Base-by-base conservation (phyloP, 2,888 invertebrate genomes). In the Acrobasis repandana region DNA sequence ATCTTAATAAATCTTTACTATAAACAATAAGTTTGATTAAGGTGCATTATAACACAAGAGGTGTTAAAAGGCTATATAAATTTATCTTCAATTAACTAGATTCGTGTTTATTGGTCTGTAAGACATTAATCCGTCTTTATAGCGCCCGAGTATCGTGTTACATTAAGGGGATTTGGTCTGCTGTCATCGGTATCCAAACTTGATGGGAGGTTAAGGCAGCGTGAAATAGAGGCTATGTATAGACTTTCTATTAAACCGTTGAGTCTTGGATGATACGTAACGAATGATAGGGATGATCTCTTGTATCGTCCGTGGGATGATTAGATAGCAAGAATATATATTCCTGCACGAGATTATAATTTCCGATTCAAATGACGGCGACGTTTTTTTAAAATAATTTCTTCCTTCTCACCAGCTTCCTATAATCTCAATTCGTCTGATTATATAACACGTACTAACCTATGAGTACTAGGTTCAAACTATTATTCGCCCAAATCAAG, bases 91-190 rank as follows among this genome's bases (percentile, higher is more conserved):
- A 38, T 38, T 11, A 38, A 10, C 38, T 38, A 38, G 38, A 11
- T 38, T 38, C 38, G 11, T 69, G 69, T 71, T 75, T 75, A 77
- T 77, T 69, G 73, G 70, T 61, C 73, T 72, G 69, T 74, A 70
- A 73, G 71, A 74, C 72, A 70, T 72, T 79, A 73, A 76, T 77
- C 78, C 73, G 67, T 63, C 66, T 66, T 67, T 68, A 65, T 38
- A 38, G 38, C 38, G 66, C 72, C 76, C 73, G 75, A 67, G 67
- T 76, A 74, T 80, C 76, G 73, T 74, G 76, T 79, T 72, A 73
- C 77, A 75, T 73, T 75, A 76, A 75, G 72, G 71, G 78, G 75
- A 74, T 76, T 75, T 73, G 60, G 67, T 64, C 62, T 65, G 66
- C 72, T 73, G 73, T 73, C 72, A 74, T 63, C 68, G 73, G 65